Evolutionary conservation across 2,113 vertebrate genomes (phyloP).

Genomic region (Ageneiosus marmoratus): DNA sequence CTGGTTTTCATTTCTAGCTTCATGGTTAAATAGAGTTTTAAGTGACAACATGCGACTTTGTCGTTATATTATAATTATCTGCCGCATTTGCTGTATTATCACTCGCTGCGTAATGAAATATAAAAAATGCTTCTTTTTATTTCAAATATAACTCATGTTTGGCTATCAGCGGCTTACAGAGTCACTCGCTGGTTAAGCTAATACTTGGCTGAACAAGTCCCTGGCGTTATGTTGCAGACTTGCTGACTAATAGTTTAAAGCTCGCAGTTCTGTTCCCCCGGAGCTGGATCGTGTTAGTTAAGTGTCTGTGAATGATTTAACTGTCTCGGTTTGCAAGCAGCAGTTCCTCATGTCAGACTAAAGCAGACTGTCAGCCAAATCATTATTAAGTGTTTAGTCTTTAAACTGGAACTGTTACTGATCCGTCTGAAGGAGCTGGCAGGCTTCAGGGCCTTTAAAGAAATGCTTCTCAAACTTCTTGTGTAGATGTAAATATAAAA

Average conservation of each 20-base stretch:
- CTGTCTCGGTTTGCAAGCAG: background rate
- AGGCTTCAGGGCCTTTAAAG: background rate
- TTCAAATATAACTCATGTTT: background rate
- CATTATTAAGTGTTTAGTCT: background rate
- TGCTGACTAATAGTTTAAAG: background rate
- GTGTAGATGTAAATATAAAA: no score
- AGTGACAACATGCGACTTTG: background rate
- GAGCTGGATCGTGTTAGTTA: background rate
- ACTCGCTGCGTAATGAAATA: no score
- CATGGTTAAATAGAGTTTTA: background rate
- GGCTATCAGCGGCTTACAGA: background rate
- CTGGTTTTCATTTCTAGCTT: background rate
- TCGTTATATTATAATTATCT: background rate
- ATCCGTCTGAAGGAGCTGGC: background rate
- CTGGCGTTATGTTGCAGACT: background rate
- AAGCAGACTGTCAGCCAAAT: background rate
- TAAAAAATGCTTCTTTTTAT: no score
- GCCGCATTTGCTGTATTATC: background rate
- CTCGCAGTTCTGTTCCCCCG: background rate
- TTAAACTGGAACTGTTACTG: background rate
- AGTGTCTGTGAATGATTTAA: conserved; percentile 2
- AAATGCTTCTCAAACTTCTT: background rate
- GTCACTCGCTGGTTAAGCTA: background rate
- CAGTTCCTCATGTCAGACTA: background rate
- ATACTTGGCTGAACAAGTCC: background rate